Evolutionary conservation across 2,113 vertebrate genomes (phyloP).

Genomic region (Heloderma charlesbogerti): DNA sequence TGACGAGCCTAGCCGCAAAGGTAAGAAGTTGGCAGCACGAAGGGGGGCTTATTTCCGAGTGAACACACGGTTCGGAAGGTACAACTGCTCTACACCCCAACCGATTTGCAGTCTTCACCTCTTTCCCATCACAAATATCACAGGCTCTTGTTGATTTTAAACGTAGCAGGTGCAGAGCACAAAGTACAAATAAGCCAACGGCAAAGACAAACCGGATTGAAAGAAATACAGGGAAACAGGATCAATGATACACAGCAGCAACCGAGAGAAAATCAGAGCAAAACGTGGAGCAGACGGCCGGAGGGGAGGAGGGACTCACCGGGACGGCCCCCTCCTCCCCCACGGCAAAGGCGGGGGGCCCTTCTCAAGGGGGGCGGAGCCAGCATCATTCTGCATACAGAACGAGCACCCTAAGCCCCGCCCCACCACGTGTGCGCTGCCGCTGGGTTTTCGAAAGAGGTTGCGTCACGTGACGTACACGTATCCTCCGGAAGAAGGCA

Average conservation of each 20-base stretch:
- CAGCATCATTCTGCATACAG: too few relatives aligned
- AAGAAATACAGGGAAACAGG: neutral
- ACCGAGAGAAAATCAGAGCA: too few relatives aligned
- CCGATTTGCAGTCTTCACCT: neutral
- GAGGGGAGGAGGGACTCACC: too few relatives aligned
- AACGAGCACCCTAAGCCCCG: neutral
- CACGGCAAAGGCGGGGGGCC: neutral
- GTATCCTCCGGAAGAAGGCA: neutral
- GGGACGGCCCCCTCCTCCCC: neutral
- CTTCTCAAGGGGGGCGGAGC: neutral
- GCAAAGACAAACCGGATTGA: neutral
- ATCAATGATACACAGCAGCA: neutral
- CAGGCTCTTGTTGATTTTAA: neutral
- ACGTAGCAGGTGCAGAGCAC: too few relatives aligned
- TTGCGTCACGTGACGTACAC: neutral
- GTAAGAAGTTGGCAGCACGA: neutral
- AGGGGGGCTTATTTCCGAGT: neutral
- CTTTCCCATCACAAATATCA: neutral
- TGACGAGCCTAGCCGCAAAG: too few relatives aligned
- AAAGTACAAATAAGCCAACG: neutral
- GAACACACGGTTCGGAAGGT: neutral
- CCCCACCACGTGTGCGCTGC: neutral
- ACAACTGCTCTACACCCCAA: neutral
- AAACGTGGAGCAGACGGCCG: neutral
- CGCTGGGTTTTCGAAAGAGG: too few relatives aligned